Conservation (phyloP, 2,797 vertebrate species). For the Mormyrops attenuatus region DNA sequence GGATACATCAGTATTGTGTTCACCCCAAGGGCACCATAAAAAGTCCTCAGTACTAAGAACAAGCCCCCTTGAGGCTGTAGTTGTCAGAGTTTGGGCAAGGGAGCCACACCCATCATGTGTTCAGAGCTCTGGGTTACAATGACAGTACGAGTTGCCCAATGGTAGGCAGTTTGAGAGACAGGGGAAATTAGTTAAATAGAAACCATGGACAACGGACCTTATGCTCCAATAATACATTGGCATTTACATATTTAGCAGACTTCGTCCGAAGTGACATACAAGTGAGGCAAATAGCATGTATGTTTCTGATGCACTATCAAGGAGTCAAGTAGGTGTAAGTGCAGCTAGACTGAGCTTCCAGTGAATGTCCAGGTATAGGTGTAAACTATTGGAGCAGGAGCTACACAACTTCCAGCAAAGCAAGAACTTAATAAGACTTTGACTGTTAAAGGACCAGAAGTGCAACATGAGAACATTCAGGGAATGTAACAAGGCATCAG, state of each 20-base stretch:
- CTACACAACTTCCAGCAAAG: not conserved
- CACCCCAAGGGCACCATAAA: conserved; percentile 28
- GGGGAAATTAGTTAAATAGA: not conserved
- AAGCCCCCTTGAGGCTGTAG: not conserved
- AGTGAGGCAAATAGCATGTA: not conserved
- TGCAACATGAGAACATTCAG: not conserved
- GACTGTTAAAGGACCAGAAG: not conserved
- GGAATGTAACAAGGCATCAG: not conserved
- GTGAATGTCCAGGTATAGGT: not conserved
- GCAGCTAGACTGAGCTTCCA: not conserved
- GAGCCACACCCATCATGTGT: not conserved
- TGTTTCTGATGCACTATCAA: not conserved
- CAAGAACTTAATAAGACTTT: not conserved
- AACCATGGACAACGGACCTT: not conserved
- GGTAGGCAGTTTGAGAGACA: not conserved
- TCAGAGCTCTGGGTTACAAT: not conserved
- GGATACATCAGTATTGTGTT: conserved; percentile 16
- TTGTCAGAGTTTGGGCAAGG: too few species aligned
- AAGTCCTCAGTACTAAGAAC: not conserved
- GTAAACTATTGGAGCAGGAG: not conserved
- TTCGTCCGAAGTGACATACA: not conserved
- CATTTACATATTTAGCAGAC: not conserved
- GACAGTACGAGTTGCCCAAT: not conserved
- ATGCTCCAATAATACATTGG: not conserved
- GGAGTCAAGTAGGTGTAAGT: not conserved